Evolutionary conservation across 2,797 vertebrate genomes (phyloP).

Genomic region (Potorous gilbertii): DNA sequence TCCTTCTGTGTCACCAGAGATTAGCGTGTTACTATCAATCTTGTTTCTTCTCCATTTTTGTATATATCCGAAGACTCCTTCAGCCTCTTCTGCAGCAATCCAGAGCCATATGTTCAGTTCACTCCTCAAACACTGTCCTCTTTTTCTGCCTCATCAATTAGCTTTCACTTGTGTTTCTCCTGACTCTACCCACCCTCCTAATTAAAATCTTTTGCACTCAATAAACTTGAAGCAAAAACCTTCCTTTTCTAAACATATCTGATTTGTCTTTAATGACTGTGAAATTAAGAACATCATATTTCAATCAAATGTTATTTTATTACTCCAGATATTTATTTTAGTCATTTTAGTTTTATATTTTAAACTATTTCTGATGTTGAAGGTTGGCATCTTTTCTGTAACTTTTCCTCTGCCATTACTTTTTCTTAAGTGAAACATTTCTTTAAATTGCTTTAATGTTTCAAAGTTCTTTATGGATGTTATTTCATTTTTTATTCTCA

Average conservation of each 20-base stretch:
- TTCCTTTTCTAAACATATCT: neutral
- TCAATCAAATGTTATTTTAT: neutral
- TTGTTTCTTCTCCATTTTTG: neutral
- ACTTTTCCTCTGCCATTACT: neutral
- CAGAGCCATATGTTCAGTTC: neutral
- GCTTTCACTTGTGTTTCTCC: neutral
- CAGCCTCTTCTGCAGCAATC: neutral
- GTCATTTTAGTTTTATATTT: neutral
- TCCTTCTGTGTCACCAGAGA: conserved; percentile 16
- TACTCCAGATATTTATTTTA: neutral
- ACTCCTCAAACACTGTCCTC: neutral
- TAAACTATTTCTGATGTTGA: neutral
- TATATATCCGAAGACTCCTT: neutral
- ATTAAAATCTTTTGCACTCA: neutral
- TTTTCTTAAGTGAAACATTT: neutral
- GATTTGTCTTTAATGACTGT: neutral
- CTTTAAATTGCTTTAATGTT: neutral
- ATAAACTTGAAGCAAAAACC: neutral
- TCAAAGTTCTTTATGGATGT: neutral
- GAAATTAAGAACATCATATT: neutral
- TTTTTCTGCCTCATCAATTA: neutral
- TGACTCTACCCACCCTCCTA: neutral
- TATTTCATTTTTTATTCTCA: neutral
- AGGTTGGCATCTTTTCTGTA: neutral
- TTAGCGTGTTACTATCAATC: neutral